Evolutionary conservation across 2,888 invertebrate species (phyloP).

Genomic region (Hirtodrosophila histrioides): DNA sequence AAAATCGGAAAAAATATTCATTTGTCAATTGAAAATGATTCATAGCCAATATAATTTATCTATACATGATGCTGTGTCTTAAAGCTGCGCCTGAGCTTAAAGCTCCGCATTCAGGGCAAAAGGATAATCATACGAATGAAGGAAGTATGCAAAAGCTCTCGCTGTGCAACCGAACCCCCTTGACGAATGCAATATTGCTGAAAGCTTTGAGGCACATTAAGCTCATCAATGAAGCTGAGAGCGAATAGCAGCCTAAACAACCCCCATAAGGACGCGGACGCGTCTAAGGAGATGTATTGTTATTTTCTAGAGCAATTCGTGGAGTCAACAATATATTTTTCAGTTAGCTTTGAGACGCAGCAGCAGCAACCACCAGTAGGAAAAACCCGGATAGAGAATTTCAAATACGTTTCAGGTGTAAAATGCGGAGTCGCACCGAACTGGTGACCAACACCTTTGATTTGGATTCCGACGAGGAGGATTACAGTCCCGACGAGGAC

Average conservation of each 20-base stretch:
- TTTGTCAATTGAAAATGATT: too few relatives aligned
- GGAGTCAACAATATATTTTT: slow-evolving; percentile 66
- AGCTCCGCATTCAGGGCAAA: slow-evolving; percentile 3
- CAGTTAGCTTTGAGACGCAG: slow-evolving; percentile 57
- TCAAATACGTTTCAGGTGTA: neutral
- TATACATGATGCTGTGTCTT: too few relatives aligned
- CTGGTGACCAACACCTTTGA: slow-evolving; percentile 84
- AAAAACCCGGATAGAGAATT: slow-evolving; percentile 32
- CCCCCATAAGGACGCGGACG: slow-evolving; percentile 31
- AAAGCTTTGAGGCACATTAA: slow-evolving; percentile 38
- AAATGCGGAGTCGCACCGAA: slow-evolving; percentile 84
- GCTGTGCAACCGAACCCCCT: slow-evolving; percentile 4
- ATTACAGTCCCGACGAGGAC: slow-evolving; percentile 82
- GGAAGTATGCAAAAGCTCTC: slow-evolving; percentile 25
- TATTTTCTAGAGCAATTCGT: slow-evolving; percentile 18
- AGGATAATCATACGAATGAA: neutral
- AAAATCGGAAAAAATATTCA: too few relatives aligned
- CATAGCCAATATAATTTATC: too few relatives aligned
- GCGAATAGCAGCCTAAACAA: slow-evolving; percentile 32
- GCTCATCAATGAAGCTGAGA: slow-evolving; percentile 36
- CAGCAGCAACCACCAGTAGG: slow-evolving; percentile 17
- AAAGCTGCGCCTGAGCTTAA: neutral
- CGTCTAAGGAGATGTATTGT: slow-evolving; percentile 49
- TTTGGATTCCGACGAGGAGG: slow-evolving; percentile 83
- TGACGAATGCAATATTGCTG: slow-evolving; percentile 32